Conservation (phyloP, 2,113 vertebrate species). For the Proteles cristata region DNA sequence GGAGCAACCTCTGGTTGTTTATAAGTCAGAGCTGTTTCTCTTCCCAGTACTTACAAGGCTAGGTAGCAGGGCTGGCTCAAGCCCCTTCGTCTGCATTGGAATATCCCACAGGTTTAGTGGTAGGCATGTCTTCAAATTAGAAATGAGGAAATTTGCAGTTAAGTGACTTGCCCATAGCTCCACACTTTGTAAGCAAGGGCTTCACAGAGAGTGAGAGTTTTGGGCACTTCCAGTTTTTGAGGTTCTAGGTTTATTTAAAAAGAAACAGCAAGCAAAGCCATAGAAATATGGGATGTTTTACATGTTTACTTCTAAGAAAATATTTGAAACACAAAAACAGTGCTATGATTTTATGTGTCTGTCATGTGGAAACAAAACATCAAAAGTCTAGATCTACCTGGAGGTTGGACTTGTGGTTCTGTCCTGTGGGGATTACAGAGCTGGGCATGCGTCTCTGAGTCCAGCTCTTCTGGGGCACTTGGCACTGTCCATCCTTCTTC, state of each 20-base stretch:
- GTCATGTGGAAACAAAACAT: not conserved
- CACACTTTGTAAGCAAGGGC: not conserved
- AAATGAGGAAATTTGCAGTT: not conserved
- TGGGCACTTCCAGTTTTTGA: not conserved
- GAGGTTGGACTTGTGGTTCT: not conserved
- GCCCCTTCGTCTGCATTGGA: not conserved
- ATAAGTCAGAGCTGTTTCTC: not conserved
- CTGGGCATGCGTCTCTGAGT: not conserved
- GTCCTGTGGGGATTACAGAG: not conserved
- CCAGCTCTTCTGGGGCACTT: not conserved
- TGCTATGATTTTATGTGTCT: not conserved
- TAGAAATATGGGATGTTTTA: not conserved
- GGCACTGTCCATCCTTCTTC: not conserved
- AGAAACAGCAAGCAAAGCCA: not conserved
- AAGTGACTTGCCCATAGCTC: not conserved
- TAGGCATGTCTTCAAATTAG: not conserved
- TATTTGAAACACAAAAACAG: not conserved
- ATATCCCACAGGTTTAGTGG: not conserved
- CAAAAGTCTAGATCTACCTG: not conserved
- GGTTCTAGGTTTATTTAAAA: not conserved
- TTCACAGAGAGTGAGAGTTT: not conserved
- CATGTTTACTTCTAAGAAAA: not conserved
- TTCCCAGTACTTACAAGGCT: not conserved
- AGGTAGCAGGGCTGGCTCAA: not conserved
- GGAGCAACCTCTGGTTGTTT: not conserved